Evolutionary conservation across 1,140 invertebrate species (phyloP), one percentile per base, ranked within the genome.

Genomic region (Trachelipus rathkii): DNA sequence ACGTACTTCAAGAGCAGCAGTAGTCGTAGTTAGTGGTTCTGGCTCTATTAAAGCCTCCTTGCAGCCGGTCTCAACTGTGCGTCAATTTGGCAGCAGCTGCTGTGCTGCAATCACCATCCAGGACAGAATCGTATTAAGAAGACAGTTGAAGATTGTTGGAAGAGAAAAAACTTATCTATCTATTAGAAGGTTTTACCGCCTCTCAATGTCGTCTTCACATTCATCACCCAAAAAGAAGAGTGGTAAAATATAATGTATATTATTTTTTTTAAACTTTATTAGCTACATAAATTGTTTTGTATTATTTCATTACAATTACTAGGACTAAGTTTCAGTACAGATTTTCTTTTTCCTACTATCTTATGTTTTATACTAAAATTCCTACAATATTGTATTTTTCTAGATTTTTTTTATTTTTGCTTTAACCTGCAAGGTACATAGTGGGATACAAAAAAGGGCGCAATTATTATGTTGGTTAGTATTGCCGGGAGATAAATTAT

Each of bases 361-460:
- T n/a, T n/a, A n/a, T n/a, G n/a, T n/a, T n/a, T n/a, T n/a, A n/a
- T n/a, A n/a, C n/a, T n/a, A n/a, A n/a, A n/a, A n/a, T n/a, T n/a
- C n/a, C n/a, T n/a, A n/a, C n/a, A n/a, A n/a, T n/a, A n/a, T n/a
- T n/a, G n/a, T n/a, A n/a, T n/a, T n/a, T n/a, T n/a, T n/a, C n/a
- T n/a, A n/a, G n/a, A n/a, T n/a, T n/a, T n/a, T n/a, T n/a, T n/a
- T n/a, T n/a, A n/a, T n/a, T n/a, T n/a, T n/a, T n/a, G n/a, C n/a
- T n/a, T n/a, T n/a, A n/a, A n/a, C n/a, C 66, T 33, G 53, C 73
- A 75, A 53, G 73, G 23, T 60, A 43, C 46, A 75, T n/a, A 67
- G 53, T 75, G 73, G 73, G 73, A 75, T 67, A 68, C 73, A 67
- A 75, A 75, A 60, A 75, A 75, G 73, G 73, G 44, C 46, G 73